Evolutionary conservation across 2,888 invertebrate species (phyloP), one percentile per base, ranked within the genome.

Genomic region (Spodoptera exigua): DNA sequence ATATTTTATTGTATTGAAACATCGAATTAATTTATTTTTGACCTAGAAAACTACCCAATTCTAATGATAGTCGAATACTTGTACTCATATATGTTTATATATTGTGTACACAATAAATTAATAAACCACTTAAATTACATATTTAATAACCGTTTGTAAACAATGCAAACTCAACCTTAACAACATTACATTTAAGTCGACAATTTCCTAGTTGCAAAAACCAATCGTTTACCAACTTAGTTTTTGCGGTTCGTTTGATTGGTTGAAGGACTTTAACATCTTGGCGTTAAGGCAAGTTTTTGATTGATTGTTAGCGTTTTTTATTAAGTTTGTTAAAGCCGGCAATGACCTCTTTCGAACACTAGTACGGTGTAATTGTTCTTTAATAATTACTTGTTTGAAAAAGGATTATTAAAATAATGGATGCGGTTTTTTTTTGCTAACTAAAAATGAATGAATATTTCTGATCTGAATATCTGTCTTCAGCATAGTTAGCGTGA

Each of bases 301-400:
- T 17, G 55, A 57, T 56, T 64, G 56, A 21, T 52, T 36, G 1
- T 14, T 12, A 74, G 17, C 44, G 32, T 12, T 11, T 0, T n/a
- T n/a, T n/a, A 13, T 5, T 45, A 58, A 76, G 45, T 57, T 68
- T 32, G 59, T 52, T 17, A 16, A 9, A n/a, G 1, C 17, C 46
- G 57, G 34, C 74, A 73, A 56, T 77, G 70, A 74, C 76, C 76
- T 67, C 49, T 54, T 72, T 72, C 3, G 68, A 47, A 61, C 18
- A 59, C 45, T 60, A 61, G 53, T 58, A 75, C 46, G 65, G 3
- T 54, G 54, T 64, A 75, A 75, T 70, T 76, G 65, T 56, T 39
- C 55, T 59, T 56, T 49, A 71, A 61, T 74, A 61, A 70, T 74
- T 60, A 61, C 56, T 55, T 64, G 57, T 64, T 63, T 51, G 65